A percentile compares a stretch with the other conserved stretches of the same genome.
Evolutionary conservation across 1,140 invertebrate genomes (phyloP).

Genomic region (Zaprionus camerounensis): DNA sequence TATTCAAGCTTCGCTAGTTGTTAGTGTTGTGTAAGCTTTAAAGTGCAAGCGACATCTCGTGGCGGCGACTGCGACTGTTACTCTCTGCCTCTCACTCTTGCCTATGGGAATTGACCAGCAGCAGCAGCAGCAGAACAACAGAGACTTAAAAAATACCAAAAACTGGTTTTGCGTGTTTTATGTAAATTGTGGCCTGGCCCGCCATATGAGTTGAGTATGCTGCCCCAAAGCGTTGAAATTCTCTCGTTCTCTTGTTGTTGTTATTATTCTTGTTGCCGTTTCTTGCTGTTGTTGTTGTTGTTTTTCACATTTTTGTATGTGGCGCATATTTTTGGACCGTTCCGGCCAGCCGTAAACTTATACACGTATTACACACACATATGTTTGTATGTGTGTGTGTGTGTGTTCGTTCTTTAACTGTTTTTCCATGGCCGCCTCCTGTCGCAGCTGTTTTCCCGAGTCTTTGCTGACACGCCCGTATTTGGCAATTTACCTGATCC

Average conservation of each 20-base stretch:
- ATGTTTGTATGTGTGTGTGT: background rate
- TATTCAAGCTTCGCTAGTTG: slow-evolving; percentile 6
- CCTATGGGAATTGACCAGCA: slow-evolving; percentile 34
- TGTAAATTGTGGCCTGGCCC: slow-evolving; percentile 64
- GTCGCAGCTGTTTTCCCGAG: slow-evolving; percentile 44
- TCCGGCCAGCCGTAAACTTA: slow-evolving; percentile 31
- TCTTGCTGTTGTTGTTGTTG: slow-evolving; percentile 39
- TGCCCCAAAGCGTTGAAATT: slow-evolving; percentile 58
- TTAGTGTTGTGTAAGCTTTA: slow-evolving; percentile 30
- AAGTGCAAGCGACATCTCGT: slow-evolving; percentile 66
- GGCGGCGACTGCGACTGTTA: slow-evolving; percentile 22
- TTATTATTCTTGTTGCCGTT: slow-evolving; percentile 16
- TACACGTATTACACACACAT: background rate
- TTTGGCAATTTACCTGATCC: slow-evolving; percentile 32
- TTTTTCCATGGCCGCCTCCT: slow-evolving; percentile 45
- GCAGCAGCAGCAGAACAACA: slow-evolving; percentile 28
- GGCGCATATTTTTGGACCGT: slow-evolving; percentile 22
- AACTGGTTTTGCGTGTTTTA: slow-evolving; percentile 80
- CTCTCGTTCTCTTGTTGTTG: slow-evolving; percentile 45
- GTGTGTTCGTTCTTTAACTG: slow-evolving; percentile 43
- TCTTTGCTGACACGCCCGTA: slow-evolving; percentile 40
- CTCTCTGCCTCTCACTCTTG: slow-evolving; percentile 3
- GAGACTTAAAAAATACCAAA: slow-evolving; percentile 48
- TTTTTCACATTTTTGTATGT: slow-evolving; percentile 38
- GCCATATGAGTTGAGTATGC: slow-evolving; percentile 57